These are phyloP conservation scores for Phymorhynchus buccinoides DNA, from an alignment of 1,140 invertebrate genomes.

Conservation along the genomic window DNA sequence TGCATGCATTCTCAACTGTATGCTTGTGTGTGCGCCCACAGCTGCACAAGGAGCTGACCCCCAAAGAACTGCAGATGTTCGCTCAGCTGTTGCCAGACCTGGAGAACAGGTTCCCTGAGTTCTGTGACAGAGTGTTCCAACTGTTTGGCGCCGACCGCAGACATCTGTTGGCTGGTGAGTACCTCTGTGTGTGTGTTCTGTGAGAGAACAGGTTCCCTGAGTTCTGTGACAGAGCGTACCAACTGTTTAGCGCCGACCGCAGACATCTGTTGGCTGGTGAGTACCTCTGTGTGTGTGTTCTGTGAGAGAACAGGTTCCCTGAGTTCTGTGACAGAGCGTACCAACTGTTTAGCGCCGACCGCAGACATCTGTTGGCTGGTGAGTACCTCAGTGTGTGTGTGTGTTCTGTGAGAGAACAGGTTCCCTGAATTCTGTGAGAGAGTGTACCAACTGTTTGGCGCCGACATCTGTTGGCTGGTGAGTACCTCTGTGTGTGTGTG, in stretches of 20 bases:
- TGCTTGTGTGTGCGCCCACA: constrained; percentile 53
- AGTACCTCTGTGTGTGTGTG: neutral
- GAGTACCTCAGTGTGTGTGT: neutral
- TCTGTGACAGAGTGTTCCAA: constrained; percentile 70
- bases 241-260: constrained; percentile 70
- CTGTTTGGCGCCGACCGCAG: constrained; percentile 71
- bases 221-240: constrained; percentile 71
- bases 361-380: constrained; percentile 66
- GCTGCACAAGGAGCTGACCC: constrained; percentile 68
- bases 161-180: constrained; percentile 58
- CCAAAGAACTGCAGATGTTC: constrained; percentile 70
- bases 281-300: neutral
- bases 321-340: constrained; percentile 72
- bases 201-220: constrained; percentile 66
- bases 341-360: constrained; percentile 69
- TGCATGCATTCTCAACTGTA: constrained; percentile 27
- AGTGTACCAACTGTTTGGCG: constrained; percentile 70
- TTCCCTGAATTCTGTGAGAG: constrained; percentile 72
- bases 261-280: constrained; percentile 64
- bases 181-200: no score
- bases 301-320: constrained; percentile 61
- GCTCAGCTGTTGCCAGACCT: constrained; percentile 61
- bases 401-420: constrained; percentile 52
- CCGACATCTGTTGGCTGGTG: constrained; percentile 60
- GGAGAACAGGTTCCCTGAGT: constrained; percentile 68